Percentiles rank a stretch among this genome's conserved stretches.
phyloP scores from a whole-genome alignment of 1,140 invertebrate genomes.

The Drepana arcuata region DNA sequence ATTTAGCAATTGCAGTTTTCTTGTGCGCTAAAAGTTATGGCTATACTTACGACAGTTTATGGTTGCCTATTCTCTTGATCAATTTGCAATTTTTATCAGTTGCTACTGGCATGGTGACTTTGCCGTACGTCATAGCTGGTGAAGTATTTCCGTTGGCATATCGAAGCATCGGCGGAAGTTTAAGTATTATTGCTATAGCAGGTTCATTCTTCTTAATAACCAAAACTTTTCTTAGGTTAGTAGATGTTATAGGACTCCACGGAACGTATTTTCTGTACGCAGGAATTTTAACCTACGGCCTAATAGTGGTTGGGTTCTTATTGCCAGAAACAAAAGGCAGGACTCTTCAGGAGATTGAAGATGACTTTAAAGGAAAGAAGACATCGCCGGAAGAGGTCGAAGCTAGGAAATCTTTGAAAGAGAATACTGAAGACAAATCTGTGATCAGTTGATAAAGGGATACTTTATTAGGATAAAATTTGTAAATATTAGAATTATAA shows the following conservation, averaged over 20 bases:
- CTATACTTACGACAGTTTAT: constrained; percentile 20
- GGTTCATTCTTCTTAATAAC: constrained; percentile 21
- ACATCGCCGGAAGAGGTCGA: neutral
- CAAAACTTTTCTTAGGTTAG: constrained; percentile 23
- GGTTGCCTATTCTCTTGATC: constrained; percentile 37
- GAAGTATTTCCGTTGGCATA: constrained; percentile 45
- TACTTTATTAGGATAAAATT: too few relatives aligned
- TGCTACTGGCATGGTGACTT: constrained; percentile 35
- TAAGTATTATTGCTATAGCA: constrained; percentile 20
- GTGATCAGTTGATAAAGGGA: too few relatives aligned
- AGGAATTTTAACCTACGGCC: constrained; percentile 19
- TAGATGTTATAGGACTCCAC: constrained; percentile 20
- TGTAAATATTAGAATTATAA: too few relatives aligned
- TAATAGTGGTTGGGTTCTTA: constrained; percentile 27
- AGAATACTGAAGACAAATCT: too few relatives aligned
- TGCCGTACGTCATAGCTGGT: constrained; percentile 41
- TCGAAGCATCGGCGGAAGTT: constrained; percentile 29
- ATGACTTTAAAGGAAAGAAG: constrained; percentile 17
- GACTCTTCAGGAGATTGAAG: constrained; percentile 49
- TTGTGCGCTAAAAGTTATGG: constrained; percentile 19
- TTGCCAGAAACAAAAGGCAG: constrained; percentile 45
- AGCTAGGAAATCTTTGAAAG: constrained; percentile 2
- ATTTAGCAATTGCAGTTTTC: constrained; percentile 30
- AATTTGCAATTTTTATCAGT: constrained; percentile 40
- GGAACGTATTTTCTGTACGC: constrained; percentile 36